Conservation (phyloP, 2,113 vertebrate species). For the Brachypteracias leptosomus region DNA sequence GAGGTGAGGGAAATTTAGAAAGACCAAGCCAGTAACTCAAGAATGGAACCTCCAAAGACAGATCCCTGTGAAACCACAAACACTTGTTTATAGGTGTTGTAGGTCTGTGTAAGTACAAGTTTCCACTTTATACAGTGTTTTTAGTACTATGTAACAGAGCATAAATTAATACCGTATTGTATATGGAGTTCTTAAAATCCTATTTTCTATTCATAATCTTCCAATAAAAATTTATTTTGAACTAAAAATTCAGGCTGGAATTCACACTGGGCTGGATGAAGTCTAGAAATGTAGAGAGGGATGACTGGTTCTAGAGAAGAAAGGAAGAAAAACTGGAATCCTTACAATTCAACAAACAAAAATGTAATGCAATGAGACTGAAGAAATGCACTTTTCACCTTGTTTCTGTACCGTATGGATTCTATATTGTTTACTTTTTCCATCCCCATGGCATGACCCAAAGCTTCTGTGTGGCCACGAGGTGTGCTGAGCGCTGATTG, state of each 20-base stretch:
- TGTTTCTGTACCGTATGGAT: not conserved
- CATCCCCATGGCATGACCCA: not conserved
- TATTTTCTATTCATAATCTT: not conserved
- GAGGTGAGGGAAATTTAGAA: not conserved
- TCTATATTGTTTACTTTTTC: not conserved
- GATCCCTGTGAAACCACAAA: not conserved
- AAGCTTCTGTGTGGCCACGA: not conserved
- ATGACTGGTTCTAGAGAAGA: not conserved
- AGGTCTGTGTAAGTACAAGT: not conserved
- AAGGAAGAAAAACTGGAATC: accelerated
- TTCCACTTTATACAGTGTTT: not conserved
- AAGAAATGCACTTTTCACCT: not conserved
- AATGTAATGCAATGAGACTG: not conserved
- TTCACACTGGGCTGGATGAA: not conserved
- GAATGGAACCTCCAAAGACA: not conserved
- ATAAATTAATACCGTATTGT: not conserved
- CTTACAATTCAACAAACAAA: not conserved
- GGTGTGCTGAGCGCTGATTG: not conserved
- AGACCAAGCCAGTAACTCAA: not conserved
- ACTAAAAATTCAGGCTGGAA: not conserved
- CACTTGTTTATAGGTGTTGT: not conserved
- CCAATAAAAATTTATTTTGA: not conserved
- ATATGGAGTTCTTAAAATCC: not conserved
- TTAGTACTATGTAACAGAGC: not conserved
- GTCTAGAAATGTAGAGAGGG: not conserved